Evolutionary conservation across 2,113 vertebrate genomes (phyloP).

Genomic region (Boleophthalmus pectinirostris): DNA sequence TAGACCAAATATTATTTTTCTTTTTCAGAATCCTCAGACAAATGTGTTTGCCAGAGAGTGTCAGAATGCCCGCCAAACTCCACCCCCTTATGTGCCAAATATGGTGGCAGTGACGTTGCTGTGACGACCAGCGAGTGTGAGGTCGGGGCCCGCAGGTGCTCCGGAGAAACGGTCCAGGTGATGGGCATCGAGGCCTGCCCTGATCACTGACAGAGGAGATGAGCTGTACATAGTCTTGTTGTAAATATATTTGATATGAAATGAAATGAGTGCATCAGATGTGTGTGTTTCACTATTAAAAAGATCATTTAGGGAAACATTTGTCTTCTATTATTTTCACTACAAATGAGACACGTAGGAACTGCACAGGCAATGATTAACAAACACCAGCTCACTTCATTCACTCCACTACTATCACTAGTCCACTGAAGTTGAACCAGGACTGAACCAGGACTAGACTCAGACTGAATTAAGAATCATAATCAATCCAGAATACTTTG

Average conservation of each 20-base stretch:
- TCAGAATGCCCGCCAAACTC: constrained; percentile 68
- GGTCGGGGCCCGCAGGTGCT: constrained; percentile 77
- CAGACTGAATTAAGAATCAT: too few relatives aligned
- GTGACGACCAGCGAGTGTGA: constrained; percentile 83
- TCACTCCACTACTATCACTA: too few relatives aligned
- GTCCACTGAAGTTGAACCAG: too few relatives aligned
- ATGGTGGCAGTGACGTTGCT: constrained; percentile 13
- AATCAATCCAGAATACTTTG: too few relatives aligned
- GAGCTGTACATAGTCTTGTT: background rate
- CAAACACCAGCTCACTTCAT: too few relatives aligned
- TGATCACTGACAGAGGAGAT: background rate
- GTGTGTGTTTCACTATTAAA: background rate
- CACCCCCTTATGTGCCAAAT: constrained; percentile 76
- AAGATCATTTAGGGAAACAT: background rate
- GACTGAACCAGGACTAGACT: too few relatives aligned
- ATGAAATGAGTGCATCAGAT: background rate
- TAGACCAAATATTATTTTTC: background rate
- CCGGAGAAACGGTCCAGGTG: constrained; percentile 72
- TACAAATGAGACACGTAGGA: too few relatives aligned
- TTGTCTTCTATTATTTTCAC: too few relatives aligned
- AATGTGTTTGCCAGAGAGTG: constrained; percentile 77
- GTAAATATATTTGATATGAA: constrained; percentile 1
- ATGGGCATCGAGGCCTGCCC: constrained; percentile 76
- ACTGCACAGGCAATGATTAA: too few relatives aligned
- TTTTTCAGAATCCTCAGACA: constrained; percentile 13